A percentile compares a stretch with the other conserved stretches of the same genome.
phyloP scores from a whole-genome alignment of 1,140 invertebrate species.

The Drosophila subpulchrella region DNA sequence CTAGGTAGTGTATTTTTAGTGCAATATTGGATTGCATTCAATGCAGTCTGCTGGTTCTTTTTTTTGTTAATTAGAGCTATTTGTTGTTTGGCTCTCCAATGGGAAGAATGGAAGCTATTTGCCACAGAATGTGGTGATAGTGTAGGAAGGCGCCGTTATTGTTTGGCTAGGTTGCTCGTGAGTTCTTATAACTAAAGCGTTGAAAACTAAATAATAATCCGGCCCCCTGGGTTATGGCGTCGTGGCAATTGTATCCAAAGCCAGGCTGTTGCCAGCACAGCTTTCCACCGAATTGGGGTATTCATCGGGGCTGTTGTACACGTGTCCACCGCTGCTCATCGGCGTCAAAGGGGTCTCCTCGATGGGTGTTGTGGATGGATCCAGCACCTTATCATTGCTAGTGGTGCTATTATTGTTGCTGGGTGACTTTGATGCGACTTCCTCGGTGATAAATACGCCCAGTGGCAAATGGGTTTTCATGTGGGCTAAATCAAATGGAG shows the following conservation, averaged over 20 bases:
- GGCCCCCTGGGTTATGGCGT: constrained; percentile 60
- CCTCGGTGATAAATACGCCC: constrained; percentile 57
- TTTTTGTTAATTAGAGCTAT: not conserved
- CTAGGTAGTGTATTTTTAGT: constrained; percentile 13
- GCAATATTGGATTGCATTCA: constrained; percentile 59
- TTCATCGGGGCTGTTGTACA: constrained; percentile 41
- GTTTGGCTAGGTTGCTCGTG: constrained; percentile 33
- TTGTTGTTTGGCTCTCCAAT: constrained; percentile 27
- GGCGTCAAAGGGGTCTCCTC: constrained; percentile 25
- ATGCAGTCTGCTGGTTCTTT: constrained; percentile 68
- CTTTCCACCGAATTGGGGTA: constrained; percentile 66
- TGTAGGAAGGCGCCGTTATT: constrained; percentile 51
- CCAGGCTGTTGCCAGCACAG: constrained; percentile 34
- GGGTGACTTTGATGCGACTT: constrained; percentile 23
- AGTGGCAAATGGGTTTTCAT: constrained; percentile 66
- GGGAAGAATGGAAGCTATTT: constrained; percentile 63
- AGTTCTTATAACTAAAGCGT: constrained; percentile 40
- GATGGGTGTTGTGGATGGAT: constrained; percentile 14
- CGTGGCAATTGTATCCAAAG: constrained; percentile 49
- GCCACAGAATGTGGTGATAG: constrained; percentile 46
- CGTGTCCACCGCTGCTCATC: constrained; percentile 33
- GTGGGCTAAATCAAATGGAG: constrained; percentile 48
- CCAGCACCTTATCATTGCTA: constrained; percentile 14
- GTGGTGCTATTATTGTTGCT: constrained; percentile 11
- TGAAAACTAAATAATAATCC: constrained; percentile 67